These are phyloP conservation scores for Akabosia matsudoensis DNA, from an alignment of 1,140 invertebrate genomes.

Conservation along the genomic window DNA sequence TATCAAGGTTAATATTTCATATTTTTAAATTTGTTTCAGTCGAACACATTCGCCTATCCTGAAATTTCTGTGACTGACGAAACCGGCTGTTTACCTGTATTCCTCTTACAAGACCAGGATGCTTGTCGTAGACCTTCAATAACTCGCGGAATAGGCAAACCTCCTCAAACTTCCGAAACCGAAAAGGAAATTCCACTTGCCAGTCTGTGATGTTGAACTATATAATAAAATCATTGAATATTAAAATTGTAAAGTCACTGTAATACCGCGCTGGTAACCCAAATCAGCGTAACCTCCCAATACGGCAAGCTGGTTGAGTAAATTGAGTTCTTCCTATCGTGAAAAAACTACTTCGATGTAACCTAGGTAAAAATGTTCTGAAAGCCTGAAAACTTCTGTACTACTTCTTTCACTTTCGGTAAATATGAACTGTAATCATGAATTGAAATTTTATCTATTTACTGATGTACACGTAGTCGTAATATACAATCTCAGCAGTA, in stretches of 20 bases:
- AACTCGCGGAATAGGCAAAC: conserved; percentile 57
- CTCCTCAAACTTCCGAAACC: conserved; percentile 25
- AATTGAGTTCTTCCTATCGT: not conserved
- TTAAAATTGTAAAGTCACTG: too few relatives aligned
- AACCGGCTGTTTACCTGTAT: conserved; percentile 62
- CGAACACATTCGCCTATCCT: conserved; percentile 55
- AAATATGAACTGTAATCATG: not conserved
- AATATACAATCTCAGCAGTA: too few relatives aligned
- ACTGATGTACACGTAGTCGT: not conserved
- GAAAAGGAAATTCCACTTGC: conserved; percentile 44
- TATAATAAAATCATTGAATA: not conserved
- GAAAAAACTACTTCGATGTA: not conserved
- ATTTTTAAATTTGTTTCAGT: conserved; percentile 30
- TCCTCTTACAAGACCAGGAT: conserved; percentile 57
- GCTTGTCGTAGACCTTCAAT: conserved; percentile 69
- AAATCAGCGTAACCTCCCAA: too few relatives aligned
- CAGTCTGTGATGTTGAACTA: conserved; percentile 27
- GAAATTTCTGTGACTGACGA: conserved; percentile 89
- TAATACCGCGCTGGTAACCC: too few relatives aligned
- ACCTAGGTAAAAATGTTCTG: not conserved
- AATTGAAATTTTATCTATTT: not conserved
- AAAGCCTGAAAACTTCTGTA: not conserved
- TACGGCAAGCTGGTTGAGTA: not conserved
- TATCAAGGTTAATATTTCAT: conserved; percentile 36
- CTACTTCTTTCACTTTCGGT: not conserved